phyloP scores from a whole-genome alignment of 2,888 invertebrate genomes.

The Abrostola tripartita region DNA sequence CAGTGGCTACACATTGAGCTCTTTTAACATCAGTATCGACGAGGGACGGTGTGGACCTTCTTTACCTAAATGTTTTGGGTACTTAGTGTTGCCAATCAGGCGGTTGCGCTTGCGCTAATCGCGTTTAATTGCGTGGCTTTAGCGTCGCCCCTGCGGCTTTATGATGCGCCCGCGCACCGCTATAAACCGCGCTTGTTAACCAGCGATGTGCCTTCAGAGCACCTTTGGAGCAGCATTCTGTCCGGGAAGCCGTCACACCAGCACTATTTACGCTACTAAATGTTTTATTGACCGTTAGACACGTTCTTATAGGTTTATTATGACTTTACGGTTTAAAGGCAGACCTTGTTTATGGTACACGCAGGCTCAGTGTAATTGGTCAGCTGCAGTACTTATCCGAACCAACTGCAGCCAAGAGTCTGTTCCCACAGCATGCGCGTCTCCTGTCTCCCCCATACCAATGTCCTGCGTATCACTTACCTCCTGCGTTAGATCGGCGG shows the following conservation, averaged over 20 bases:
- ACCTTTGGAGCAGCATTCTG: not conserved
- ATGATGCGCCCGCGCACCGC: conserved; percentile 38
- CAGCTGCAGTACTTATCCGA: no score
- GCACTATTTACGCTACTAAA: no score
- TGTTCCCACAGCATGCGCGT: conserved; percentile 12
- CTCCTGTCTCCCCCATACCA: conserved; percentile 4
- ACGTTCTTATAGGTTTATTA: no score
- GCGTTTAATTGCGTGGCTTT: conserved; percentile 46
- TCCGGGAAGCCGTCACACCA: no score
- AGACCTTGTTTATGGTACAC: no score
- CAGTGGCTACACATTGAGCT: not conserved
- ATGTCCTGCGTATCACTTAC: conserved; percentile 10
- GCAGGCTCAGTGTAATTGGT: no score
- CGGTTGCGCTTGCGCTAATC: conserved; percentile 47
- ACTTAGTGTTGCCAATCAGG: conserved; percentile 34
- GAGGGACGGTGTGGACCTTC: conserved; percentile 17
- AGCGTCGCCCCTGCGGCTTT: conserved; percentile 22
- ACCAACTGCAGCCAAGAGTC: not conserved
- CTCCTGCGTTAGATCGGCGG: conserved; percentile 5
- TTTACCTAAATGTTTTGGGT: not conserved
- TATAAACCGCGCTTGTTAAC: conserved; percentile 64
- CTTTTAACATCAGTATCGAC: not conserved
- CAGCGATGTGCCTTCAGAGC: conserved; percentile 7
- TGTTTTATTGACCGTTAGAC: no score
- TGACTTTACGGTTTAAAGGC: no score